Base-by-base conservation (phyloP, 1,140 invertebrate species). In the Drosophila serrata region DNA sequence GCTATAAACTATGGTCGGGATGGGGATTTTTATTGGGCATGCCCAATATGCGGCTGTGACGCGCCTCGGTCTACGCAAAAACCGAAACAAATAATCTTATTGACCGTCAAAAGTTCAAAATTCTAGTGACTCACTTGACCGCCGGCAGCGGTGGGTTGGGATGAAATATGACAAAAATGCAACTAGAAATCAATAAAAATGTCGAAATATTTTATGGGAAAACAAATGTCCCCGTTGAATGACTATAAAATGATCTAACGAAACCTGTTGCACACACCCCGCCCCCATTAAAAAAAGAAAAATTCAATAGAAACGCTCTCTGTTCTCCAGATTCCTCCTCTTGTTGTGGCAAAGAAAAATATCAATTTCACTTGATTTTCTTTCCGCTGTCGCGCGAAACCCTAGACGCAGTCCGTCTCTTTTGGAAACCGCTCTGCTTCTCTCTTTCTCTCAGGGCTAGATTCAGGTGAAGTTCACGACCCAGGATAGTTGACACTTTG, bases 221-320 rank as follows among this genome's bases (percentile, higher is more conserved):
- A 84, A 78, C 63, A 76, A 82, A 80, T 79, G 63, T 64, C 60
- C 49, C 45, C 61, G 79, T 82, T 73, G 45, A 68, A 65, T 46
- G 58, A 56, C 68, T 69, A 84, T 60, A 75, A 46, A 84, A 69
- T 72, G 49, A 72, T 72, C 35, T 39, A 61, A 49, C 17, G 55
- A 72, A 84, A 90, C 80, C 85, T 72, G 73, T 85, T 82, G 53
- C 53, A 48, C 53, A 48, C 17, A 35, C 29, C 22, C 53, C 40
- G 17, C 13, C 39, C 4, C 13, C 24, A 24, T 1, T 17, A 4
- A 49, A 33, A 61, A 78, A 4, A 49, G 27, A 61, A 78, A 69
- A 78, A 72, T 88, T 90, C 77, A 85, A 85, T 85, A 88, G 84
- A 88, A 90, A 75, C 88, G 73, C 90, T 85, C 33, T 81, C 53